Evolutionary conservation across 2,797 vertebrate genomes (phyloP).

Genomic region (Ceyx erithaca): DNA sequence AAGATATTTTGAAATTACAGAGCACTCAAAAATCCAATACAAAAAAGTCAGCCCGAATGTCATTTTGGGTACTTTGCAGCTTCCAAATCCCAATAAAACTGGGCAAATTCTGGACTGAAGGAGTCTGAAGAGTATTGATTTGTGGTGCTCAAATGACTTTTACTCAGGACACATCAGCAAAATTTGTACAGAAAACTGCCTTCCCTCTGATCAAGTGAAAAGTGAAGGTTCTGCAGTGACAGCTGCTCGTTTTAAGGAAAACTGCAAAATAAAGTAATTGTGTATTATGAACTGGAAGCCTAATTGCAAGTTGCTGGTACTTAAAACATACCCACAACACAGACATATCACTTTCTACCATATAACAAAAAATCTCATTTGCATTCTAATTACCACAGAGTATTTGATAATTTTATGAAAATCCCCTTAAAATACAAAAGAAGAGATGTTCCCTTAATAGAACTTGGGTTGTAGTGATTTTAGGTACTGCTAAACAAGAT

Average conservation of each 20-base stretch:
- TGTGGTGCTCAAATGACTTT: neutral
- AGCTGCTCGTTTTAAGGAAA: constrained; percentile 38
- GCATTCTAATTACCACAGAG: constrained; percentile 15
- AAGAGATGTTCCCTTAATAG: neutral
- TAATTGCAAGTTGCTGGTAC: constrained; percentile 18
- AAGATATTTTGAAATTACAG: neutral
- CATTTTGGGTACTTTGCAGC: neutral
- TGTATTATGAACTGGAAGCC: neutral
- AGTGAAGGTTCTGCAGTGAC: neutral
- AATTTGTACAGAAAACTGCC: neutral
- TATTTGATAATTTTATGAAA: constrained; percentile 26
- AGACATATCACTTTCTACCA: neutral
- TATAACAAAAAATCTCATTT: constrained; percentile 45
- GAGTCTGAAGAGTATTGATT: neutral
- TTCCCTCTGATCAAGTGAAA: neutral
- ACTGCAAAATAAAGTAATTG: constrained; percentile 44
- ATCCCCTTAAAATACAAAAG: constrained; percentile 27
- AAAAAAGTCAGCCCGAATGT: neutral
- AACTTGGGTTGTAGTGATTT: neutral
- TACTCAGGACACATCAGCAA: neutral
- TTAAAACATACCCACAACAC: constrained; percentile 8
- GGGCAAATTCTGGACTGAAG: neutral
- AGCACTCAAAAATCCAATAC: neutral
- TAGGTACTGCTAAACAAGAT: neutral
- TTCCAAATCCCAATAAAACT: neutral